phyloP scores from a whole-genome alignment of 2,113 vertebrate genomes.

The Muntiacus muntjak region DNA sequence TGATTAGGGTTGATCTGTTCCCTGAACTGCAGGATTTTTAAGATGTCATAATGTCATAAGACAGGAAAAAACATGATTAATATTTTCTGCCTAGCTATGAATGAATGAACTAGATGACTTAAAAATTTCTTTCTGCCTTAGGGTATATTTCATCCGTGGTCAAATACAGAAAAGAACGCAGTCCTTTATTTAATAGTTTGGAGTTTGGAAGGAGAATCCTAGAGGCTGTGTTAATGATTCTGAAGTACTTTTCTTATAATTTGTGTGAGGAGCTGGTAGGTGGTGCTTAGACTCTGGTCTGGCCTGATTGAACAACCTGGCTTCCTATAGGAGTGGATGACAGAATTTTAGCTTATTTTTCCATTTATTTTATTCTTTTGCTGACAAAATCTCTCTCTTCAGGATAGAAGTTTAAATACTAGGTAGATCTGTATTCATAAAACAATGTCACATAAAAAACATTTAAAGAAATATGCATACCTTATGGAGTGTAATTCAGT shows the following conservation, averaged over 20 bases:
- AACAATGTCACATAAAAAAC: neutral
- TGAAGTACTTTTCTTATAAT: constrained; percentile 30
- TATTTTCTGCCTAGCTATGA: neutral
- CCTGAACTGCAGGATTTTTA: neutral
- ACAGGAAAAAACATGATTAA: neutral
- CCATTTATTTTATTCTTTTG: constrained; percentile 11
- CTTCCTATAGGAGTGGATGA: neutral
- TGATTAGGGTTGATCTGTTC: neutral
- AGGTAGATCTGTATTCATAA: neutral
- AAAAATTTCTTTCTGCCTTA: neutral
- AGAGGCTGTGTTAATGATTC: neutral
- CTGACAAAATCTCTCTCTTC: neutral
- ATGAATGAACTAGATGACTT: neutral
- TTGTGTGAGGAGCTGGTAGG: neutral
- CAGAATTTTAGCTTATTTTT: constrained; percentile 1
- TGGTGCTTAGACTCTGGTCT: neutral
- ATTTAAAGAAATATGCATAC: neutral
- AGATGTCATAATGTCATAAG: neutral
- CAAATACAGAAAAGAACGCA: neutral
- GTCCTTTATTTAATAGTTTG: neutral
- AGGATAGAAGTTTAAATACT: neutral
- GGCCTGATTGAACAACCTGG: neutral
- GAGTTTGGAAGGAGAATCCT: neutral
- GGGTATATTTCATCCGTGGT: neutral
- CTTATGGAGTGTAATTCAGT: neutral